Evolutionary conservation across 2,113 vertebrate species (phyloP), one percentile per base, ranked within the genome.

Genomic region (Thamnaconus septentrionalis): DNA sequence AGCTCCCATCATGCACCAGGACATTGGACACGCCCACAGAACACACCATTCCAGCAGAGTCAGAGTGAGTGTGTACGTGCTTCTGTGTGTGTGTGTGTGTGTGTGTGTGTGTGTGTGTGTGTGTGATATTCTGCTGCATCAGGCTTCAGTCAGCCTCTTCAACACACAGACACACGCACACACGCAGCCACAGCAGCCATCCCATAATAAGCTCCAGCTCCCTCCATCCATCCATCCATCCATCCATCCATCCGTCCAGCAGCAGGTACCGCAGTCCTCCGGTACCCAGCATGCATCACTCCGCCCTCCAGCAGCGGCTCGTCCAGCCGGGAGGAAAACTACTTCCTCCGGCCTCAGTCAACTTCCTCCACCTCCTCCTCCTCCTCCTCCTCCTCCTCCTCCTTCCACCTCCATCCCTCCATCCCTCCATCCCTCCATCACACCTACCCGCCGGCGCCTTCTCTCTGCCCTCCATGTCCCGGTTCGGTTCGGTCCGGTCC

Each of bases 151-250:
- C 50, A 52, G 4, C 50, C 50, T 52, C 53, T 6, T 10, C 7
- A 12, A 41, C 53, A 55, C 53, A 40, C 53, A 6, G 4, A 41
- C 53, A 55, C 53, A 41, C 52, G 8, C 7, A 52, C 60, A 18
- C 59, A 50, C 53, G 41, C 69, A 41, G 61, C 55, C 68, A 6
- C 70, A 63, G 75, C 60, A 61, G 70, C 75, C 72, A 83, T 88
- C 86, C 80, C 84, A 85, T 86, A 85, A 87, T 86, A 83, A 87
- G 85, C 85, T 31, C 76, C 87, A 86, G 83, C 87, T 86, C 47
- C 41, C 8, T 58, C 74, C 75, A 69, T 59, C 70, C 50, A 62
- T 69, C 75, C 76, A 71, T 79, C 82, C 70, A 82, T 76, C 7
- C 11, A 11, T 59, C 70, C 50, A 62, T 69, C 75, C 76, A 71